Evolutionary conservation across 2,797 vertebrate species (phyloP).

Genomic region (Streptopelia turtur): DNA sequence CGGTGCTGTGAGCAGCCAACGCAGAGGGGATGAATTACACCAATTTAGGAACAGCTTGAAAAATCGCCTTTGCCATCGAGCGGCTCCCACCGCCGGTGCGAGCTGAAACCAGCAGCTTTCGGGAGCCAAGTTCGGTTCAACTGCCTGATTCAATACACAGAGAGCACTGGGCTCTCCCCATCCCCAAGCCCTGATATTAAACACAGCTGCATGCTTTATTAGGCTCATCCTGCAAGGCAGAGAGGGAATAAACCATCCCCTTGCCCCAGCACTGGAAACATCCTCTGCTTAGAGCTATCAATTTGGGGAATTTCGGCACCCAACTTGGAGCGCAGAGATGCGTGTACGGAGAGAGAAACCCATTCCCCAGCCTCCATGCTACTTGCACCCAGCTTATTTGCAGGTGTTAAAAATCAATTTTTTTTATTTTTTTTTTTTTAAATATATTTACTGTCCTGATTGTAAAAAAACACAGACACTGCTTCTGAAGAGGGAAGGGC

Average conservation of each 20-base stretch:
- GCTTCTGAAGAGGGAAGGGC: neutral
- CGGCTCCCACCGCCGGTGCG: neutral
- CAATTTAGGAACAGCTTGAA: neutral
- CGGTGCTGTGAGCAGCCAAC: neutral
- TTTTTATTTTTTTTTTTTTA: constrained; percentile 73
- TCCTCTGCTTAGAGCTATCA: constrained; percentile 69
- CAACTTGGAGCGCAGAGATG: constrained; percentile 55
- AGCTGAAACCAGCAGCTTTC: constrained; percentile 7
- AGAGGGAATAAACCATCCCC: neutral
- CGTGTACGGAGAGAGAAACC: constrained; percentile 33
- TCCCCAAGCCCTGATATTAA: neutral
- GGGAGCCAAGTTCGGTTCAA: neutral
- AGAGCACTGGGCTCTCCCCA: neutral
- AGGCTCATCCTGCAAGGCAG: constrained; percentile 40
- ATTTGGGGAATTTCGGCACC: constrained; percentile 66
- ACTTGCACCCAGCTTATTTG: constrained; percentile 59
- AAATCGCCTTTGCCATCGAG: constrained; percentile 46
- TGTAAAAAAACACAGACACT: constrained; percentile 26
- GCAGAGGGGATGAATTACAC: neutral
- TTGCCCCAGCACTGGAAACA: constrained; percentile 63
- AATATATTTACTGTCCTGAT: too few species aligned
- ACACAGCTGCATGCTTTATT: constrained; percentile 62
- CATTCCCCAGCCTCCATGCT: constrained; percentile 55
- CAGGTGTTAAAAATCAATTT: constrained; percentile 76
- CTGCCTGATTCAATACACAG: neutral